A percentile compares a stretch with the other conserved stretches of the same genome.
phyloP scores from a whole-genome alignment of 2,797 vertebrate species.

The Sciurus vulgaris region DNA sequence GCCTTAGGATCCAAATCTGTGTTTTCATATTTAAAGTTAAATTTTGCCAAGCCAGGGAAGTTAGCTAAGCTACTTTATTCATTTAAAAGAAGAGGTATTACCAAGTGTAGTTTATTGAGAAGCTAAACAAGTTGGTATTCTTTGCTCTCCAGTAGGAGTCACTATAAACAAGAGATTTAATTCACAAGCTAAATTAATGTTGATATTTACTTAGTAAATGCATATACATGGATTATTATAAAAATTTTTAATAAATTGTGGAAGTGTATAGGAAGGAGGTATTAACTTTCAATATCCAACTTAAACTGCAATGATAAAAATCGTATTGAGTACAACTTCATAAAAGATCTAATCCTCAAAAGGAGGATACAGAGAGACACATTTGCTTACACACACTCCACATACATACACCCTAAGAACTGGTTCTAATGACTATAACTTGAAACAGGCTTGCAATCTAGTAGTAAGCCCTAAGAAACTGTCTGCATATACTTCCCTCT shows the following conservation, averaged over 20 bases:
- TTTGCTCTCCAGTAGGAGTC: slow-evolving; percentile 72
- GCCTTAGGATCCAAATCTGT: slow-evolving; percentile 65
- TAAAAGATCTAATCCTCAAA: slow-evolving; percentile 22
- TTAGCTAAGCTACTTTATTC: slow-evolving; percentile 1
- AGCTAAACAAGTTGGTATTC: slow-evolving; percentile 49
- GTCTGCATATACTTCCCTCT: background rate
- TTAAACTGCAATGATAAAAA: slow-evolving; percentile 36
- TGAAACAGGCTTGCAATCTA: background rate
- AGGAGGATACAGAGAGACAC: background rate
- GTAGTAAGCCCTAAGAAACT: background rate
- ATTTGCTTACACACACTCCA: background rate
- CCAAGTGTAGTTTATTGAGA: slow-evolving; percentile 29
- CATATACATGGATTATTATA: background rate
- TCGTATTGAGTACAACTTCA: background rate
- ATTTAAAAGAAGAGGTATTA: slow-evolving; percentile 63
- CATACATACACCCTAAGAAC: background rate
- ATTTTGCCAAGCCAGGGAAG: slow-evolving; percentile 50
- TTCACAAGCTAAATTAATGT: slow-evolving; percentile 12
- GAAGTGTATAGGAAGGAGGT: background rate
- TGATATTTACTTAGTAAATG: slow-evolving; percentile 35
- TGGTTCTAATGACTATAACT: background rate
- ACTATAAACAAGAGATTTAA: slow-evolving; percentile 72
- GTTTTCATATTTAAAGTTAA: slow-evolving; percentile 41
- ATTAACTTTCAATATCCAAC: slow-evolving; percentile 11
- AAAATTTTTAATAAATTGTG: background rate